These are phyloP conservation scores for Parauchenoglanis punctatus DNA, from an alignment of 2,797 vertebrate genomes.

Conservation along the genomic window DNA sequence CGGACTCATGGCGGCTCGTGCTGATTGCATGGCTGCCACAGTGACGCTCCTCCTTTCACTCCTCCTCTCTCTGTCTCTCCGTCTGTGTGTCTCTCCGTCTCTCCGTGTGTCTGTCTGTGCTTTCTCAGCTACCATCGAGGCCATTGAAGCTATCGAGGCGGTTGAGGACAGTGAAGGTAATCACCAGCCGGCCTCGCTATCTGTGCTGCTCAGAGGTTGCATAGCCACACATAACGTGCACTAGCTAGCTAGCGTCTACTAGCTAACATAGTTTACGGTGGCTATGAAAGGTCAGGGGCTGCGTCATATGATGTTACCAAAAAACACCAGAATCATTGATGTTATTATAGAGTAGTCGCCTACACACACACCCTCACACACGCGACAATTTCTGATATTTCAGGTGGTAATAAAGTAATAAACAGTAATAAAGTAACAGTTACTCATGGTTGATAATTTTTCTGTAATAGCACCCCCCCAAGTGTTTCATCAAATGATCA, in stretches of 20 bases:
- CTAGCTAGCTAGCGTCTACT: slow-evolving; percentile 38
- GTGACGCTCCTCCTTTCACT: slow-evolving; percentile 57
- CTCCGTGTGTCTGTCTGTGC: slow-evolving; percentile 52
- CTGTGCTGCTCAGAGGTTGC: slow-evolving; percentile 54
- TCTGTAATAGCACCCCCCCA: neutral
- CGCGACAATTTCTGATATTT: neutral
- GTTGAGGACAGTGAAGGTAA: slow-evolving; percentile 84
- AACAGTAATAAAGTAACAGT: neutral
- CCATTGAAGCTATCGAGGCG: slow-evolving; percentile 84
- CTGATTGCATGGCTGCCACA: slow-evolving; percentile 60
- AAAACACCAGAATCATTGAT: neutral
- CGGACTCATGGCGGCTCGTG: slow-evolving; percentile 48
- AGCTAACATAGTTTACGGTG: slow-evolving; percentile 44
- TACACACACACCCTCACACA: slow-evolving; percentile 6
- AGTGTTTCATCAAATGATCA: neutral
- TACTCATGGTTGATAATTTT: neutral
- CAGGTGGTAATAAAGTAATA: neutral
- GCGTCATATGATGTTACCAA: slow-evolving; percentile 28
- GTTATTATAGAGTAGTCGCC: neutral
- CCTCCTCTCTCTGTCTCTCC: slow-evolving; percentile 51
- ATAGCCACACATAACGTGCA: slow-evolving; percentile 45
- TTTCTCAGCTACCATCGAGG: slow-evolving; percentile 83
- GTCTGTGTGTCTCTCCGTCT: slow-evolving; percentile 45
- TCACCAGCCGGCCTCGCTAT: slow-evolving; percentile 56
- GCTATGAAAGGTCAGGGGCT: slow-evolving; percentile 52